Percentiles rank a stretch among this genome's conserved stretches.
These are phyloP conservation scores for Gadopsis marmoratus DNA, from an alignment of 2,797 vertebrate species.

Conservation along the genomic window DNA sequence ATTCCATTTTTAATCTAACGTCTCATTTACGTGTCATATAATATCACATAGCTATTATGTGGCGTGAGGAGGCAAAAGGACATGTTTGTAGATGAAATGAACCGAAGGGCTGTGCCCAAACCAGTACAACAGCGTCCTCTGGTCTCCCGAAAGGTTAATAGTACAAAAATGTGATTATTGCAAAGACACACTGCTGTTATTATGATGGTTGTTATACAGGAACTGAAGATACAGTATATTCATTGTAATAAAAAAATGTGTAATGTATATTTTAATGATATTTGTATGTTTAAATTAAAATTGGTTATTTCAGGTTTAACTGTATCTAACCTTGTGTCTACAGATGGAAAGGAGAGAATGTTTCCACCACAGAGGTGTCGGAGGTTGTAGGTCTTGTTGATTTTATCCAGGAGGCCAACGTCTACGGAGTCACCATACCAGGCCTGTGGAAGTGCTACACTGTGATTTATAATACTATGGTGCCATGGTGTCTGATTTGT, in stretches of 20 bases:
- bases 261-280: no score
- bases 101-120: no score
- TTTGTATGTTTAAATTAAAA: not conserved
- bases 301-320: not conserved
- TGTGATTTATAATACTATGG: not conserved
- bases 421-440: slow-evolving; percentile 90
- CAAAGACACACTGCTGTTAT: no score
- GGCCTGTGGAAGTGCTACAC: slow-evolving; percentile 74
- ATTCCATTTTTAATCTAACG: no score
- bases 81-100: no score
- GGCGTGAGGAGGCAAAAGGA: no score
- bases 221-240: not conserved
- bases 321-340: slow-evolving; percentile 11
- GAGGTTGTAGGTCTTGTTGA: slow-evolving; percentile 85
- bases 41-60: no score
- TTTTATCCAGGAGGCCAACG: slow-evolving; percentile 88
- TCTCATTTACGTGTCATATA: no score
- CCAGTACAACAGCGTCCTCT: not conserved
- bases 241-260: not conserved
- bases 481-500: not conserved
- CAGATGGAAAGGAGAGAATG: slow-evolving; percentile 96
- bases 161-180: no score
- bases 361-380: slow-evolving; percentile 91
- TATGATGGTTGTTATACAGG: no score
- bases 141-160: not conserved